phyloP scores from a whole-genome alignment of 2,888 invertebrate species.

The Microctonus brassicae region DNA sequence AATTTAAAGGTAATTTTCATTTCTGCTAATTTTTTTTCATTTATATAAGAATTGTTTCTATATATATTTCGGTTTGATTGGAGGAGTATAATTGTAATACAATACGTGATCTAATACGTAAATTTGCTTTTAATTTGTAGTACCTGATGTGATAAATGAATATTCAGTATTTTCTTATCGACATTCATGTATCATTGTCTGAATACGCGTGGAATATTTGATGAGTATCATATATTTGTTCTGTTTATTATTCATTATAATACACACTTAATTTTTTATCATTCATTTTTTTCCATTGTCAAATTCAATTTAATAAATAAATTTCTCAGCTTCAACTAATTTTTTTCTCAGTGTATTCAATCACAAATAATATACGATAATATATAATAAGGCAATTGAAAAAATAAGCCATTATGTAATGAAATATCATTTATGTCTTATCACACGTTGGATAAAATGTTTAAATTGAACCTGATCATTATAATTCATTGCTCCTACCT shows the following conservation, averaged over 20 bases:
- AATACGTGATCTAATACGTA: slow-evolving; percentile 7
- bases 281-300: too few species aligned
- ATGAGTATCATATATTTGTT: neutral
- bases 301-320: too few species aligned
- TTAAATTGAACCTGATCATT: neutral
- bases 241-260: neutral
- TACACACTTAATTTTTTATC: neutral
- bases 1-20: neutral
- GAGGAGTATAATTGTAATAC: neutral
- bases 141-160: slow-evolving; percentile 19
- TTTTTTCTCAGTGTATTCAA: too few species aligned
- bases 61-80: slow-evolving; percentile 1
- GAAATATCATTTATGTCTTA: slow-evolving; percentile 16
- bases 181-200: neutral
- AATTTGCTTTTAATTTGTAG: slow-evolving; percentile 17
- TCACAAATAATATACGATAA: neutral
- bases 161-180: slow-evolving; percentile 24
- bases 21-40: slow-evolving; percentile 2
- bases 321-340: too few species aligned
- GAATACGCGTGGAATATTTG: slow-evolving; percentile 9
- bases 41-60: neutral
- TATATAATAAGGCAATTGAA: too few species aligned
- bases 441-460: slow-evolving; percentile 7
- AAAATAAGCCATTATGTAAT: too few species aligned
- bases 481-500: slow-evolving; percentile 17